phyloP scores from a whole-genome alignment of 2,888 invertebrate species.

The Oscheius myriophilus region DNA sequence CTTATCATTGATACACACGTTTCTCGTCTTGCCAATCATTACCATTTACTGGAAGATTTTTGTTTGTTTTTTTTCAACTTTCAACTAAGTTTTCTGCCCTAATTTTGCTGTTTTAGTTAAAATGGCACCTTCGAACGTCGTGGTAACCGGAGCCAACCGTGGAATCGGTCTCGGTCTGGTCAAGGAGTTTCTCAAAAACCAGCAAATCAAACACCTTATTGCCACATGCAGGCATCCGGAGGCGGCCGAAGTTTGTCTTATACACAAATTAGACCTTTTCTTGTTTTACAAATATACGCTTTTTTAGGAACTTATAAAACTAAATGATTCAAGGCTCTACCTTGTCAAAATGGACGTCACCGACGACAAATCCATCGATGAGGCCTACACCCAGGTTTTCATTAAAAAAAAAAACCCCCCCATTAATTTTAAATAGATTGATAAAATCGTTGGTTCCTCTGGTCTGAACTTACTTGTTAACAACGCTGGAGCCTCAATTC shows the following conservation, averaged over 20 bases:
- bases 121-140: conserved; percentile 13
- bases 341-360: conserved; percentile 8
- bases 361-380: conserved; percentile 3
- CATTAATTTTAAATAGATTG: neutral
- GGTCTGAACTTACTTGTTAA: conserved; percentile 12
- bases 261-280: too few species aligned
- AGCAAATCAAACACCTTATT: conserved; percentile 19
- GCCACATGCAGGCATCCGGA: conserved; percentile 25
- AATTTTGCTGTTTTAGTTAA: too few species aligned
- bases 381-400: neutral
- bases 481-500: conserved; percentile 12
- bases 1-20: too few species aligned
- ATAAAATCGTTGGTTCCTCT: neutral
- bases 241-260: conserved; percentile 12
- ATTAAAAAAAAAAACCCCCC: too few species aligned
- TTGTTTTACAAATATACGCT: neutral
- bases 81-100: too few species aligned
- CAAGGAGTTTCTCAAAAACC: neutral
- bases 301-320: neutral
- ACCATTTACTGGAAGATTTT: too few species aligned
- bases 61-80: too few species aligned
- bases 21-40: too few species aligned
- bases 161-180: conserved; percentile 24
- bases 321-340: neutral
- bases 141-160: conserved; percentile 30